These are phyloP conservation scores for Speoplatyrhinus poulsoni DNA, from an alignment of 2,113 vertebrate species.

Conservation along the genomic window DNA sequence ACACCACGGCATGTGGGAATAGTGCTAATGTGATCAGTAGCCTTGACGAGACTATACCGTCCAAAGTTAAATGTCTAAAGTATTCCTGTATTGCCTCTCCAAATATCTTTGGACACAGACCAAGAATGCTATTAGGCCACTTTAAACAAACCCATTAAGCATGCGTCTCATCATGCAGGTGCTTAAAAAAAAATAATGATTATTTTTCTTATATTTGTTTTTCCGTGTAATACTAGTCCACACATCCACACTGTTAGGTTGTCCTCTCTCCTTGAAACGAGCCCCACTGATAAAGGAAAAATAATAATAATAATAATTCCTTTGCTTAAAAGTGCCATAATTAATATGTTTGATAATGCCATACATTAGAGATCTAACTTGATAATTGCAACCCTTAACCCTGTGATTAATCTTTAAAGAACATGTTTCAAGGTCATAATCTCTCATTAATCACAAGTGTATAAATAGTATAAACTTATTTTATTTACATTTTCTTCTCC, in stretches of 20 bases:
- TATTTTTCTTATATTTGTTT: constrained; percentile 38
- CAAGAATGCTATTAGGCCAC: constrained; percentile 75
- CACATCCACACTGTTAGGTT: background rate
- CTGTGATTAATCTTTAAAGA: too few relatives aligned
- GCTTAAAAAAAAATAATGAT: constrained; percentile 48
- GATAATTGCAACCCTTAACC: too few relatives aligned
- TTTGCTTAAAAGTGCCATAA: too few relatives aligned
- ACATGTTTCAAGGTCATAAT: too few relatives aligned
- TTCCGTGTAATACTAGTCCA: constrained; percentile 32
- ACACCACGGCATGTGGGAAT: constrained; percentile 36
- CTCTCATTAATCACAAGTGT: too few relatives aligned
- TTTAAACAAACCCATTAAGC: constrained; percentile 74
- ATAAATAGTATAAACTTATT: too few relatives aligned
- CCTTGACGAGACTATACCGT: constrained; percentile 65
- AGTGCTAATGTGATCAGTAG: constrained; percentile 65
- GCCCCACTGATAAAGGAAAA: too few relatives aligned
- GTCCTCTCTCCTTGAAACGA: constrained; percentile 26
- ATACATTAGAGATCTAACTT: too few relatives aligned
- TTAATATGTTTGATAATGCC: too few relatives aligned
- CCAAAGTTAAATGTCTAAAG: constrained; percentile 64
- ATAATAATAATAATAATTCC: too few relatives aligned
- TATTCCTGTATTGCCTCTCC: constrained; percentile 55
- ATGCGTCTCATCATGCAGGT: constrained; percentile 57
- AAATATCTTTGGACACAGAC: constrained; percentile 68
- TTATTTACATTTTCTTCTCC: too few relatives aligned